Percentiles rank a stretch among this genome's conserved stretches.
Conservation (phyloP, 2,113 vertebrate genomes). For the Muntiacus reevesi region DNA sequence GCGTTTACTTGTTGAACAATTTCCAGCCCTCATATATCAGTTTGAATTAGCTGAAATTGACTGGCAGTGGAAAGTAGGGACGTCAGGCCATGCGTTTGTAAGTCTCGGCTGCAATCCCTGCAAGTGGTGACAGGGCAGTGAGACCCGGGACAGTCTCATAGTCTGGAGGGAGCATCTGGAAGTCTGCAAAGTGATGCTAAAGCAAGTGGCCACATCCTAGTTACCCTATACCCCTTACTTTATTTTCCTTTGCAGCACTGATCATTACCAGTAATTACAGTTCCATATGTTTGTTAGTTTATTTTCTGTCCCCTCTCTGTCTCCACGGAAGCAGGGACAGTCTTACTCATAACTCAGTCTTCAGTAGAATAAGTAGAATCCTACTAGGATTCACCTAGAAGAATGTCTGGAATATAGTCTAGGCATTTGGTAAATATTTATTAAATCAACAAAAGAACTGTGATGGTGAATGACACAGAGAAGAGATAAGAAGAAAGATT, state of each 20-base stretch:
- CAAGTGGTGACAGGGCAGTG: too few species aligned
- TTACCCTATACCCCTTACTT: neutral
- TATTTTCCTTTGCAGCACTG: neutral
- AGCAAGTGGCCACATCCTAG: neutral
- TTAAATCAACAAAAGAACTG: neutral
- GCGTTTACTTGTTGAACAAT: neutral
- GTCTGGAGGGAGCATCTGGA: neutral
- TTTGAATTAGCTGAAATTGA: neutral
- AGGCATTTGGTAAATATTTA: neutral
- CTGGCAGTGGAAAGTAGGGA: too few species aligned
- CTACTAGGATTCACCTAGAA: neutral
- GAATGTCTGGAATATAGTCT: neutral
- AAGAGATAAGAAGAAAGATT: neutral
- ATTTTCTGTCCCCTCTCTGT: neutral
- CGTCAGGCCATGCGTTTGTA: rapidly evolving
- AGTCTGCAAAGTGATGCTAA: neutral
- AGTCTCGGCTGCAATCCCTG: neutral
- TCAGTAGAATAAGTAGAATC: neutral
- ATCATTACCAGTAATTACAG: neutral
- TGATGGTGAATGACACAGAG: neutral
- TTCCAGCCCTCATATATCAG: neutral
- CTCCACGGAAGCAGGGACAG: neutral
- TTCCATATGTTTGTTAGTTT: neutral
- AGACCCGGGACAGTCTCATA: neutral
- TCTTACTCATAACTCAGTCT: neutral